phyloP scores from a whole-genome alignment of 2,113 vertebrate genomes.

The Alethe castanea region DNA sequence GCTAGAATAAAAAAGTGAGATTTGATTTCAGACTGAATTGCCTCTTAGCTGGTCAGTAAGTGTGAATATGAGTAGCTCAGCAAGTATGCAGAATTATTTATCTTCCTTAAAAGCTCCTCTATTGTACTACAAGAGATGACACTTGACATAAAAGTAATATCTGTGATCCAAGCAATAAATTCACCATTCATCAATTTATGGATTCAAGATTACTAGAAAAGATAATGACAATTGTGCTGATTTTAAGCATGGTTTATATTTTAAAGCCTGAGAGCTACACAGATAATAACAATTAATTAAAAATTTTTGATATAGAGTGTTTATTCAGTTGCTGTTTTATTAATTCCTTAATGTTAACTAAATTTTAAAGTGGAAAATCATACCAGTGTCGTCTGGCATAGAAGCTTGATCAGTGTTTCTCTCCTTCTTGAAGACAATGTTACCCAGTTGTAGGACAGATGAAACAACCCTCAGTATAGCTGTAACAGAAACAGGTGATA shows the following conservation, averaged over 20 bases:
- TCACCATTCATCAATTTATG: neutral
- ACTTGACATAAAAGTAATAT: neutral
- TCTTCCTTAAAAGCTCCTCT: neutral
- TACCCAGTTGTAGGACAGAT: constrained; percentile 91
- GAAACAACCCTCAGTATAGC: constrained; percentile 91
- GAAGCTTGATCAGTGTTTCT: constrained; percentile 94
- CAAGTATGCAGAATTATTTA: neutral
- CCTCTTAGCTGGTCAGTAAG: neutral
- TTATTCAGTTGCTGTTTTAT: neutral
- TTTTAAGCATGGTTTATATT: neutral
- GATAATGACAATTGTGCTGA: neutral
- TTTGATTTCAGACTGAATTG: neutral
- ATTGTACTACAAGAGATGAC: neutral
- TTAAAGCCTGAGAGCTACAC: neutral
- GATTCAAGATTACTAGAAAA: neutral
- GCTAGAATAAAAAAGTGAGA: constrained; percentile 68
- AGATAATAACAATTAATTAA: neutral
- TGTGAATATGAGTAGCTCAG: neutral
- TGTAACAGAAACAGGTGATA: constrained; percentile 46
- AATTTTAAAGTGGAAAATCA: neutral
- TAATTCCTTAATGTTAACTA: neutral
- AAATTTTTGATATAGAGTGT: neutral
- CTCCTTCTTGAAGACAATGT: constrained; percentile 94
- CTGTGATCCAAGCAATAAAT: neutral
- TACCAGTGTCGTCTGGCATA: constrained; percentile 96